phyloP scores from a whole-genome alignment of 2,888 invertebrate genomes.

The Leptopilina syphax region DNA sequence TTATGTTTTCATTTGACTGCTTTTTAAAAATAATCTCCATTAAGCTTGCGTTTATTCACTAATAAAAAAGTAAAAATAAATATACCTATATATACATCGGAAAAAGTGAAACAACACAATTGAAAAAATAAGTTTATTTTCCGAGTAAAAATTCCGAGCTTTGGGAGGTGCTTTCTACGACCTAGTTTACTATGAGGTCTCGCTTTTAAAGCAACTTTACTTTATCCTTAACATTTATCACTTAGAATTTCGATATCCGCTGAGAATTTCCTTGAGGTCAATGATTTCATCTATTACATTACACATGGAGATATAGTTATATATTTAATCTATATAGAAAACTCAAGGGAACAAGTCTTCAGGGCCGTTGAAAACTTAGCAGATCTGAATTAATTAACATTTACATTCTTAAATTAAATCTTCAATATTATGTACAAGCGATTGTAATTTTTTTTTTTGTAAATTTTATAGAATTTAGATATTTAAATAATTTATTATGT shows the following conservation, averaged over 20 bases:
- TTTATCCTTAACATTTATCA: conserved; percentile 40
- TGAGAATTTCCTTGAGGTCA: conserved; percentile 28
- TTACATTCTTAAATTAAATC: background rate
- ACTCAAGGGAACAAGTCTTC: conserved; percentile 14
- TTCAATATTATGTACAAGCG: no score
- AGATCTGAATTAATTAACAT: conserved; percentile 19
- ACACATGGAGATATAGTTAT: background rate
- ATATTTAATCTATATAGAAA: conserved; percentile 8
- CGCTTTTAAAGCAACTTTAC: conserved; percentile 32
- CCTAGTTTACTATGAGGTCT: background rate
- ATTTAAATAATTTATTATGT: no score
- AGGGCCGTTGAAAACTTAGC: conserved; percentile 20
- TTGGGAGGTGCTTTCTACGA: conserved; percentile 5
- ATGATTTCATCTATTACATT: conserved; percentile 13
- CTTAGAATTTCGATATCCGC: conserved; percentile 35
- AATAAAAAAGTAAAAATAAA: no score
- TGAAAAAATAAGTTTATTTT: background rate
- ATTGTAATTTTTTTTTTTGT: no score
- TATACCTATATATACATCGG: no score
- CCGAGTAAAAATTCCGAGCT: background rate
- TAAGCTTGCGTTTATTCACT: no score
- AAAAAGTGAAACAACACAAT: no score
- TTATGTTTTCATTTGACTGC: no score
- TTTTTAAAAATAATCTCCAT: no score
- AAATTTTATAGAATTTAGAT: no score